Conservation (phyloP, 2,888 invertebrate genomes). For the Mellilla xanthometata region DNA sequence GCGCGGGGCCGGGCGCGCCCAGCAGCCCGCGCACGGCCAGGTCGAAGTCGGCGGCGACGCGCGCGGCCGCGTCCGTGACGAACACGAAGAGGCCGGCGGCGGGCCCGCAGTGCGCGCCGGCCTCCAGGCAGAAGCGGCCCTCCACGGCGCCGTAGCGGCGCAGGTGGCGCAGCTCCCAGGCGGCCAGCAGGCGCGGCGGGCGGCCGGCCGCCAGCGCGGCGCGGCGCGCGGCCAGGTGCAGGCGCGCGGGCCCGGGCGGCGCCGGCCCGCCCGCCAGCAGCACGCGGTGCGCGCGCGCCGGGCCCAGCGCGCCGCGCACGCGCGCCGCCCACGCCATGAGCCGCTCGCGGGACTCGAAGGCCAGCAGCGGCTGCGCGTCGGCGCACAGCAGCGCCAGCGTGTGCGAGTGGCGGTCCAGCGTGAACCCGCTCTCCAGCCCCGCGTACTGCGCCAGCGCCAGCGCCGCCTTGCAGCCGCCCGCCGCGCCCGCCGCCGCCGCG, state of each 20-base stretch:
- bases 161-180: constrained; percentile 87
- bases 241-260: constrained; percentile 90
- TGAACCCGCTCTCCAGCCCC: constrained; percentile 93
- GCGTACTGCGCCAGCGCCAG: constrained; percentile 92
- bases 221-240: constrained; percentile 90
- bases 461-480: constrained; percentile 86
- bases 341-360: constrained; percentile 93
- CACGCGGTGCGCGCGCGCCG: constrained; percentile 60
- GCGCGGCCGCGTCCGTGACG: constrained; percentile 89
- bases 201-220: constrained; percentile 92
- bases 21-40: constrained; percentile 88
- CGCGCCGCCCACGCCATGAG: constrained; percentile 79
- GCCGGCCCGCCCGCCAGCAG: constrained; percentile 65
- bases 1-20: constrained; percentile 73
- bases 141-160: constrained; percentile 93
- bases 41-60: constrained; percentile 86
- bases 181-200: constrained; percentile 89
- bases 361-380: constrained; percentile 91
- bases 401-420: constrained; percentile 94
- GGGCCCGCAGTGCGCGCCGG: constrained; percentile 92
- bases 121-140: constrained; percentile 94
- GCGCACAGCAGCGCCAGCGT: constrained; percentile 94
- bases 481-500: constrained; percentile 77
- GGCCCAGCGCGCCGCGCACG: constrained; percentile 46
- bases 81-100: constrained; percentile 92